These are phyloP conservation scores for Daboia siamensis DNA, from an alignment of 2,113 vertebrate species.

Conservation along the genomic window DNA sequence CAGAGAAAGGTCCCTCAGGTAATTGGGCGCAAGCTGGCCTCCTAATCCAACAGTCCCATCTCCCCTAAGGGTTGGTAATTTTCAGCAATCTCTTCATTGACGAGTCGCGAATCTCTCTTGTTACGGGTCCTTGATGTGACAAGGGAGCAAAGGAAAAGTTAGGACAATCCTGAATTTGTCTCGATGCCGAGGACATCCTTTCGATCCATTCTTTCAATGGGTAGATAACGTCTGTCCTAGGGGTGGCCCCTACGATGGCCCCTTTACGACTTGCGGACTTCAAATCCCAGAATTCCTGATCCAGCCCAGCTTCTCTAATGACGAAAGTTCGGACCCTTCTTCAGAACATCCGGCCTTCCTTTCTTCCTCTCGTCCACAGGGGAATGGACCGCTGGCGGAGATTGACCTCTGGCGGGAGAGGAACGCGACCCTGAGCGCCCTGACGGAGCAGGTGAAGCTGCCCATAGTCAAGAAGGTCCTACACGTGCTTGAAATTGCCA, in stretches of 20 bases:
- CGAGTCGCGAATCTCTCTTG: not conserved
- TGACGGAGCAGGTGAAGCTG: slow-evolving; percentile 80
- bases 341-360: not conserved
- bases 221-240: not conserved
- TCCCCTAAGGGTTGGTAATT: not conserved
- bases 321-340: not conserved
- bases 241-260: not conserved
- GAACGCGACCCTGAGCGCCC: slow-evolving; percentile 70
- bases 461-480: slow-evolving; percentile 79
- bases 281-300: too few relatives aligned
- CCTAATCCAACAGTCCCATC: fast-evolving
- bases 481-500: slow-evolving; percentile 70
- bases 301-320: not conserved
- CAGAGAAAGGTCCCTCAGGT: slow-evolving; percentile 84
- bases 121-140: too few relatives aligned
- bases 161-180: not conserved
- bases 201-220: not conserved
- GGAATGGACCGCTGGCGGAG: slow-evolving; percentile 80
- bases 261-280: too few relatives aligned
- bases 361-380: slow-evolving; percentile 62
- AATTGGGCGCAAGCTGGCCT: not conserved
- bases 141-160: not conserved
- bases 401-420: slow-evolving; percentile 85
- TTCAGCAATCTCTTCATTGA: not conserved
- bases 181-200: not conserved